phyloP scores from a whole-genome alignment of 1,140 invertebrate species.

The Drosophila malerkotliana region DNA sequence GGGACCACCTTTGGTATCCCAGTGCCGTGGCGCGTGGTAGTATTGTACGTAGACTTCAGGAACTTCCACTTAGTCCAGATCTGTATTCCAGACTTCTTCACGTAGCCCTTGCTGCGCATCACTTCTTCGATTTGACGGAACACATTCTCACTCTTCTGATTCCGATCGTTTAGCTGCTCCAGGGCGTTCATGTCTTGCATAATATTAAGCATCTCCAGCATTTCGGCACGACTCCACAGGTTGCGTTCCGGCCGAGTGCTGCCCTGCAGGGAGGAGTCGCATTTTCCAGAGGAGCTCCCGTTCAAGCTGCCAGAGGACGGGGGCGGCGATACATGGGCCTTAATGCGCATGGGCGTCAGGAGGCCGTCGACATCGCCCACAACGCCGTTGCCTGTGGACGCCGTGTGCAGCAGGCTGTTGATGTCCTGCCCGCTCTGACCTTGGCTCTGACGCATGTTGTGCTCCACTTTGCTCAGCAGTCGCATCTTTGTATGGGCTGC shows the following conservation, averaged over 20 bases:
- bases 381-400: conserved; percentile 63
- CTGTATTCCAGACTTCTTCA: conserved; percentile 76
- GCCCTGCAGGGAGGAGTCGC: conserved; percentile 17
- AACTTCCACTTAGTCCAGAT: conserved; percentile 84
- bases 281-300: conserved; percentile 4
- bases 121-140: conserved; percentile 69
- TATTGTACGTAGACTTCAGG: conserved; percentile 79
- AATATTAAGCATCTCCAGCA: conserved; percentile 73
- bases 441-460: conserved; percentile 67
- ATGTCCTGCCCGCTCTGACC: conserved; percentile 51
- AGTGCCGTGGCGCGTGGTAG: conserved; percentile 65
- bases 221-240: conserved; percentile 77
- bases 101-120: conserved; percentile 72
- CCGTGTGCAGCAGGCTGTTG: conserved; percentile 65
- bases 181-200: conserved; percentile 75
- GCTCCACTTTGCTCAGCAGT: conserved; percentile 68
- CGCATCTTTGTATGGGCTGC: conserved; percentile 74
- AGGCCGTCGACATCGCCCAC: conserved; percentile 76
- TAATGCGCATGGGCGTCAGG: conserved; percentile 64
- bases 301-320: conserved; percentile 5
- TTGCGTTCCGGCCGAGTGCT: conserved; percentile 68
- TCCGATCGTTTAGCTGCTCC: conserved; percentile 73
- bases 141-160: conserved; percentile 70
- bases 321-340: conserved; percentile 30
- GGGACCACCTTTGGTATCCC: conserved; percentile 75